These are phyloP conservation scores for Palythoa caribaeorum DNA, from an alignment of 92 coral and sea anemone species.

Conservation along the genomic window DNA sequence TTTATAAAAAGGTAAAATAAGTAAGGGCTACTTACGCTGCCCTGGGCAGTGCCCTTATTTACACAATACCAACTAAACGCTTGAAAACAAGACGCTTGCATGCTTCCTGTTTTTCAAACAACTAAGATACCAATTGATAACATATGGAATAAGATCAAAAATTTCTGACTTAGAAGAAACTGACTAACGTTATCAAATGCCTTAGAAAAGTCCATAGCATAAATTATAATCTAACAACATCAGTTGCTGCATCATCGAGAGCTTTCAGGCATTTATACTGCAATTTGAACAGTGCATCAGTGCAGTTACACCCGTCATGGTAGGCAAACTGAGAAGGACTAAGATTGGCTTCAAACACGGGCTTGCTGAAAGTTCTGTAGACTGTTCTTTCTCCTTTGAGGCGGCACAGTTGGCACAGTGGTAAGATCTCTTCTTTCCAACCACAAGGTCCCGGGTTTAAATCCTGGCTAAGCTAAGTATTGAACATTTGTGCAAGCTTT, in stretches of 20 bases:
- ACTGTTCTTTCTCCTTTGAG: slow-evolving; percentile 56
- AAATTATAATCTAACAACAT: too few species aligned
- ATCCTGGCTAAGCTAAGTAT: too few species aligned
- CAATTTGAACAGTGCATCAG: slow-evolving; percentile 40
- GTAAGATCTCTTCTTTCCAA: too few species aligned
- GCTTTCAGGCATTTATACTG: slow-evolving; percentile 49
- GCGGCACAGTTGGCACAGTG: too few species aligned
- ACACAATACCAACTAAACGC: slow-evolving; percentile 40
- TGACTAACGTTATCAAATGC: slow-evolving; percentile 40
- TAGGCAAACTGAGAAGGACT: too few species aligned
- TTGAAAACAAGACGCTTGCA: slow-evolving; percentile 40
- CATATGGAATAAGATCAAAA: slow-evolving; percentile 37
- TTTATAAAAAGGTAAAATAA: background rate
- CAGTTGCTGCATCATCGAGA: background rate
- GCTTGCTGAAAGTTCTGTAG: slow-evolving; percentile 34
- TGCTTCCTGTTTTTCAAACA: slow-evolving; percentile 45
- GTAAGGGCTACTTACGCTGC: slow-evolving; percentile 16
- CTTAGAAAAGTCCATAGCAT: slow-evolving; percentile 27
- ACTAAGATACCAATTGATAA: slow-evolving; percentile 27
- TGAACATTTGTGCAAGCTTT: too few species aligned
- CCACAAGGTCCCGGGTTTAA: too few species aligned
- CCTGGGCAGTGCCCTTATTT: slow-evolving; percentile 15
- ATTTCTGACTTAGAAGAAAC: slow-evolving; percentile 27
- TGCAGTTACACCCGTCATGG: slow-evolving; percentile 28
- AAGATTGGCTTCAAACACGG: background rate